Percentiles rank a stretch among this genome's conserved stretches.
Conservation (phyloP, 2,113 vertebrate genomes). For the Alouatta palliata region DNA sequence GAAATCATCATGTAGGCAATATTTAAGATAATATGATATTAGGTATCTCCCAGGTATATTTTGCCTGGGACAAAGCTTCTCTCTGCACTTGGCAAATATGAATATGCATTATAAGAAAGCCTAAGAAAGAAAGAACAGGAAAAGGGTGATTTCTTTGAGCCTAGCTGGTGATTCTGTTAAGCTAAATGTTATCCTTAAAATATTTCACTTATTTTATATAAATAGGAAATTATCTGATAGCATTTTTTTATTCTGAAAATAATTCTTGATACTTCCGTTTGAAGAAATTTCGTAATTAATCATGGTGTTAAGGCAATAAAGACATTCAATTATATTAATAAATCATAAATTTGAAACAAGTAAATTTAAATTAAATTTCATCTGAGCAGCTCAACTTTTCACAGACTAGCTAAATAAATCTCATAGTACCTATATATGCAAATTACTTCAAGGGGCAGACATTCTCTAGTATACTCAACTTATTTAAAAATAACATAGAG, state of each 20-base stretch:
- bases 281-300: constrained; percentile 14
- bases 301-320: background rate
- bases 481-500: constrained; percentile 11
- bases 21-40: background rate
- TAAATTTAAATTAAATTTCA: constrained; percentile 46
- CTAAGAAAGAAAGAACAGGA: background rate
- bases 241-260: constrained; percentile 51
- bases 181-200: background rate
- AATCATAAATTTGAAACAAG: constrained; percentile 42
- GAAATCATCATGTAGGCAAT: background rate
- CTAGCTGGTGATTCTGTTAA: background rate
- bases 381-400: background rate
- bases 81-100: background rate
- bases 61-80: background rate
- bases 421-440: background rate
- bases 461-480: background rate
- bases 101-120: background rate
- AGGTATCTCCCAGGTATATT: background rate
- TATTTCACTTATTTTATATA: constrained; percentile 1
- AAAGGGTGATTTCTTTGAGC: background rate
- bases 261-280: background rate
- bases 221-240: constrained; percentile 26
- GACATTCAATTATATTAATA: constrained; percentile 11
- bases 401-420: background rate
- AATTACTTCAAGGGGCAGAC: background rate